phyloP scores from a whole-genome alignment of 2,113 vertebrate genomes.

The Arizona elegans region DNA sequence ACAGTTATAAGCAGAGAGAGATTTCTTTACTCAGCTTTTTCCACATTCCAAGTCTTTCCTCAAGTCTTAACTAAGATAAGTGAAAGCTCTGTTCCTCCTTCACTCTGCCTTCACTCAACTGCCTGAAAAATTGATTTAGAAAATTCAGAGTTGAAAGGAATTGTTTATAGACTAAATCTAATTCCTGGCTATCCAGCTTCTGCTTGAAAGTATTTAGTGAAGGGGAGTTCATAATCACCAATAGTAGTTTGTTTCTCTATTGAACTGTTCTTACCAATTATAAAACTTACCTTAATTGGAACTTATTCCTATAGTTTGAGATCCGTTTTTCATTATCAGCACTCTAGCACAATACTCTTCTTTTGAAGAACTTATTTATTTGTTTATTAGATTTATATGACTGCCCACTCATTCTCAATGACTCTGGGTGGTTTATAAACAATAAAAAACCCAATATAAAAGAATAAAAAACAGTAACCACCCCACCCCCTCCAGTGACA shows the following conservation, averaged over 20 bases:
- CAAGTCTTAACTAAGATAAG: not conserved
- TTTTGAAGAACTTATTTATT: not conserved
- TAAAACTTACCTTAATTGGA: not conserved
- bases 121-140: too few relatives aligned
- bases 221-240: not conserved
- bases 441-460: too few relatives aligned
- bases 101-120: too few relatives aligned
- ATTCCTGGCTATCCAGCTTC: not conserved
- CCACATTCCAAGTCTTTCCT: not conserved
- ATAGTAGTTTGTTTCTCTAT: not conserved
- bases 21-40: not conserved
- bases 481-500: too few relatives aligned
- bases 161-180: too few relatives aligned
- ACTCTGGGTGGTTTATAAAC: too few relatives aligned
- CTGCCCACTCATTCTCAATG: too few relatives aligned
- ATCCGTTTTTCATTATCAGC: not conserved
- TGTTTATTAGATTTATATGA: too few relatives aligned
- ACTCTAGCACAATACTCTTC: not conserved
- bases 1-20: not conserved
- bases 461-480: too few relatives aligned
- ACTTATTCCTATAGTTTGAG: not conserved
- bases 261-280: not conserved
- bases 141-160: too few relatives aligned
- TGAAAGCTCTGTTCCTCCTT: too few relatives aligned
- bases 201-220: not conserved